Evolutionary conservation across 2,888 invertebrate species (phyloP).

Genomic region (Diarsia brunnea): DNA sequence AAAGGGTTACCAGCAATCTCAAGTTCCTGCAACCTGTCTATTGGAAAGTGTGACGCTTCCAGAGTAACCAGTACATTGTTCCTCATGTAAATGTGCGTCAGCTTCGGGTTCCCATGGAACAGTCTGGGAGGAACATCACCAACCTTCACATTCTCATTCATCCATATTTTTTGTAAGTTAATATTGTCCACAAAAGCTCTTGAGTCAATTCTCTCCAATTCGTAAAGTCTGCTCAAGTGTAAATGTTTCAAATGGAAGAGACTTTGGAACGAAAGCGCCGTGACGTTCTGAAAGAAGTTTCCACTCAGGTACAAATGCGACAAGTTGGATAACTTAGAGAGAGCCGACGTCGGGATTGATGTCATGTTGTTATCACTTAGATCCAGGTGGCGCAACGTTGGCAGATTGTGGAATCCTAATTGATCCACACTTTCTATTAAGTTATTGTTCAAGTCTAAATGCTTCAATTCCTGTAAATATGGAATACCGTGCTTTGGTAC

Average conservation of each 20-base stretch:
- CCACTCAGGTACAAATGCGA: constrained; percentile 94
- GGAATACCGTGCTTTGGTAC: constrained; percentile 94
- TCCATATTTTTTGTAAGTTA: constrained; percentile 94
- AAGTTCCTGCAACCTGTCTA: constrained; percentile 94
- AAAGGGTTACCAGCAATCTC: constrained; percentile 96
- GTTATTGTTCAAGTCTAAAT: constrained; percentile 94
- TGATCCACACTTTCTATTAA: constrained; percentile 93
- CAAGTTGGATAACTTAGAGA: constrained; percentile 94
- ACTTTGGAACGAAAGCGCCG: constrained; percentile 95
- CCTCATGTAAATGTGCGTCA: constrained; percentile 94
- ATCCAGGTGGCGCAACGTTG: constrained; percentile 93
- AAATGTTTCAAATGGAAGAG: constrained; percentile 95
- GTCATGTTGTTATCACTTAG: constrained; percentile 96
- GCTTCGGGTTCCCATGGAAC: constrained; percentile 95
- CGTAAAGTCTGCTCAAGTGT: constrained; percentile 93
- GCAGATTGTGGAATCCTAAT: constrained; percentile 94
- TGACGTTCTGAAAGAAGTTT: constrained; percentile 94
- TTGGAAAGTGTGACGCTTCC: constrained; percentile 95
- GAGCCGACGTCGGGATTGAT: constrained; percentile 93
- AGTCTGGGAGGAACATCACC: constrained; percentile 94
- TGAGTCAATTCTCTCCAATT: constrained; percentile 93
- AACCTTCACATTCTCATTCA: constrained; percentile 95
- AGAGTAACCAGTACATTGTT: constrained; percentile 94
- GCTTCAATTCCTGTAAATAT: constrained; percentile 92
- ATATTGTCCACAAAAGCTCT: constrained; percentile 96